Percentiles rank a stretch among this genome's conserved stretches.
Evolutionary conservation across 2,797 vertebrate genomes (phyloP).

Genomic region (Sebastes nivosus): DNA sequence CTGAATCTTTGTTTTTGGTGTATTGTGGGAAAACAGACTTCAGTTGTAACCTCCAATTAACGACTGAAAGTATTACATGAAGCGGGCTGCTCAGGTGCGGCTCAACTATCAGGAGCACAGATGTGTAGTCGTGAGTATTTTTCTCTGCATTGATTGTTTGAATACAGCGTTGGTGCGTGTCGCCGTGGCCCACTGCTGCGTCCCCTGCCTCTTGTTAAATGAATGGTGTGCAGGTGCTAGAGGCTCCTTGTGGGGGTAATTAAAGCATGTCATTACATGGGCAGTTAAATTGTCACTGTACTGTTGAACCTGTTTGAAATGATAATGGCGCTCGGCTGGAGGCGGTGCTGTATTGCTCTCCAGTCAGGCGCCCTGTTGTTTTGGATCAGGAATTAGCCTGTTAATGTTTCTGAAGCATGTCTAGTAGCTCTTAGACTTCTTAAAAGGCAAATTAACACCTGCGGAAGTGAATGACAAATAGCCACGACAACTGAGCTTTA

Average conservation of each 20-base stretch:
- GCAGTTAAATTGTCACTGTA: conserved; percentile 87
- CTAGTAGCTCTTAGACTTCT: conserved; percentile 23
- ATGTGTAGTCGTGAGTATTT: not conserved
- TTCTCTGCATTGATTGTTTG: not conserved
- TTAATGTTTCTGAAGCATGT: conserved; percentile 60
- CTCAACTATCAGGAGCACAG: not conserved
- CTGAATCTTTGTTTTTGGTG: not conserved
- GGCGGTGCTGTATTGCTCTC: conserved; percentile 57
- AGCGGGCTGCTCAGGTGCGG: not conserved
- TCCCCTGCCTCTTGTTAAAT: conserved; percentile 63
- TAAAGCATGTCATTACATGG: conserved; percentile 86
- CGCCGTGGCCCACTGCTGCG: conserved; percentile 24
- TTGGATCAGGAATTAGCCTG: conserved; percentile 49
- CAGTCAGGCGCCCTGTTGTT: conserved; percentile 53
- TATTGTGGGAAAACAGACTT: not conserved
- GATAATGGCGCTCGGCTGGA: conserved; percentile 82
- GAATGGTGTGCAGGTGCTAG: conserved; percentile 83
- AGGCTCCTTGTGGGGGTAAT: conserved; percentile 79
- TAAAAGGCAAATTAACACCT: conserved; percentile 16
- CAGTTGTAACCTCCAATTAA: not conserved
- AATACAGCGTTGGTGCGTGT: not conserved
- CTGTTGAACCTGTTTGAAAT: conserved; percentile 87
- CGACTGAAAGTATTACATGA: not conserved
- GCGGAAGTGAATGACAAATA: conserved; percentile 18
- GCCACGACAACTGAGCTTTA: not conserved